Percentiles rank a stretch among this genome's conserved stretches.
Conservation (phyloP, 2,797 vertebrate genomes). For the Arvicola amphibius region DNA sequence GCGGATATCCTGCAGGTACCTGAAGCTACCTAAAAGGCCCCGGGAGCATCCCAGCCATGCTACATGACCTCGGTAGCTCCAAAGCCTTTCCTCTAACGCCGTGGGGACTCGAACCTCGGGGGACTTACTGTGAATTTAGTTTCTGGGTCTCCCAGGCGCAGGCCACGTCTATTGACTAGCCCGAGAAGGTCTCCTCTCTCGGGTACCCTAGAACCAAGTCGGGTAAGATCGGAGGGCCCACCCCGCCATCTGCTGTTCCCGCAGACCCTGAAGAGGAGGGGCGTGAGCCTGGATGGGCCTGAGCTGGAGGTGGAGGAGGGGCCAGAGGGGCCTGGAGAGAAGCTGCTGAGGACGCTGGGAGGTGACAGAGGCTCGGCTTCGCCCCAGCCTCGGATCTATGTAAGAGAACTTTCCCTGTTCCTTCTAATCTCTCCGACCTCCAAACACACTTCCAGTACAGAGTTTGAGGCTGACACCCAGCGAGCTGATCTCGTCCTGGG, state of each 20-base stretch:
- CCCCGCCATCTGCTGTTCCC: not conserved
- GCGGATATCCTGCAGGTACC: constrained; percentile 88
- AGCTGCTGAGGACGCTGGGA: constrained; percentile 85
- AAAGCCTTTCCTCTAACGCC: too few relatives aligned
- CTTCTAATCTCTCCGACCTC: not conserved
- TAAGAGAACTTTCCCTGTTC: constrained; percentile 83
- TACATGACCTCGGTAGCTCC: not conserved
- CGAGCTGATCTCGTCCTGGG: not conserved
- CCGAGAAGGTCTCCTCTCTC: not conserved
- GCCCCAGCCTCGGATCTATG: constrained; percentile 90
- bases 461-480: not conserved
- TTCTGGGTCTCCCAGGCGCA: not conserved
- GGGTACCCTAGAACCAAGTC: not conserved
- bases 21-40: not conserved
- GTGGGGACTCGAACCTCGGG: not conserved
- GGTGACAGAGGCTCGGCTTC: constrained; percentile 90
- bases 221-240: not conserved
- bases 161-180: not conserved
- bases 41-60: not conserved
- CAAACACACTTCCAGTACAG: not conserved
- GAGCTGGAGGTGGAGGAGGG: constrained; percentile 93
- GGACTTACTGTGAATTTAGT: not conserved
- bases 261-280: constrained; percentile 95
- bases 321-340: constrained; percentile 87
- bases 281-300: constrained; percentile 90